phyloP scores from a whole-genome alignment of 1,140 invertebrate species.

The Heliconius hewitsoni region DNA sequence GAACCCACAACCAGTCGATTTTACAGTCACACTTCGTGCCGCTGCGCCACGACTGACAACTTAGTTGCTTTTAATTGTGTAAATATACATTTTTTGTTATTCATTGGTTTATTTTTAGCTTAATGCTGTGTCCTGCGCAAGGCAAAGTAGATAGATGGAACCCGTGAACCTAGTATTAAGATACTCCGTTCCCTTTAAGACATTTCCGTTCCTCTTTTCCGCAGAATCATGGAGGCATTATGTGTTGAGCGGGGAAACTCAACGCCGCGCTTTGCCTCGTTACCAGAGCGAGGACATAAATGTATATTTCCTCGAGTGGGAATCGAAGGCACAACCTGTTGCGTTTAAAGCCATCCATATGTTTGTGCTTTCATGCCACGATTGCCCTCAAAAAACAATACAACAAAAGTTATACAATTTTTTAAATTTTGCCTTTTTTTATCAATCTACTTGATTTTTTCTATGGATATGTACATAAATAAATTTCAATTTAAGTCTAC shows the following conservation, averaged over 20 bases:
- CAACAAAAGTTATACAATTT: too few species aligned
- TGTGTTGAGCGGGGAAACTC: neutral
- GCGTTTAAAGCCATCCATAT: neutral
- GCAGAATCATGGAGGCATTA: neutral
- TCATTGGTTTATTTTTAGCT: neutral
- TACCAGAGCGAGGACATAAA: neutral
- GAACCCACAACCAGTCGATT: too few species aligned
- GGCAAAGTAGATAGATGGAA: neutral
- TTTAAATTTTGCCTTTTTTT: too few species aligned
- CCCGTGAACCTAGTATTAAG: neutral
- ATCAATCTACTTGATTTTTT: too few species aligned
- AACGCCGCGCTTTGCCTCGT: neutral
- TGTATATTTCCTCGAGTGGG: neutral
- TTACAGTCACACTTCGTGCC: too few species aligned
- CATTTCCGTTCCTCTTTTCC: neutral
- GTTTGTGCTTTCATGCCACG: neutral
- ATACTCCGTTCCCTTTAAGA: too few species aligned
- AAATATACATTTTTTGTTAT: neutral
- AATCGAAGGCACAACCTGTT: neutral
- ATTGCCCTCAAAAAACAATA: too few species aligned
- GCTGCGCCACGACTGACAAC: too few species aligned
- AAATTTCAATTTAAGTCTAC: neutral
- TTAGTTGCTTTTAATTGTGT: slow-evolving; percentile 3
- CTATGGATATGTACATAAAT: too few species aligned
- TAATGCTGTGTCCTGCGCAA: neutral